Base-by-base conservation (phyloP, 2,797 vertebrate species). In the Toxotes lorentzi region DNA sequence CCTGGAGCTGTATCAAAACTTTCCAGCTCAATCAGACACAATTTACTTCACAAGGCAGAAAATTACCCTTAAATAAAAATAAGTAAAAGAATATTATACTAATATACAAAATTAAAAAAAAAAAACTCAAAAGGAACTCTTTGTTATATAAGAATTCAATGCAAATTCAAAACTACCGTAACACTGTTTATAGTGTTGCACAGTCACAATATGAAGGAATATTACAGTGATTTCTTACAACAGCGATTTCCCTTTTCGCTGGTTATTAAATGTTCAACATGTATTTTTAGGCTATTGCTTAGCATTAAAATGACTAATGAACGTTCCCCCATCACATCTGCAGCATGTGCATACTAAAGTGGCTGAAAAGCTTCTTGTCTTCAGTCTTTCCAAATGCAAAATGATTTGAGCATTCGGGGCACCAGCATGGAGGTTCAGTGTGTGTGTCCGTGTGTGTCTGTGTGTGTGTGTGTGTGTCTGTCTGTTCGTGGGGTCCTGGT, bases 1-100 rank as follows among this genome's bases (percentile, higher is more conserved):
- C 86, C 88, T 50, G 60, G 23, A 74, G 84, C 73, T 45, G 62
- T 23, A 43, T 78, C 70, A 54, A 68, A 90, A 79, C 81, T 86
- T 81, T 65, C 57, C 63, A 67, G 56, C 71, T 87, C 57, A 70
- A 65, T 51, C 45, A 74, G 56, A 80, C 34, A 73, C 78, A 85
- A 85, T 66, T 70, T 62, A 58, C 38, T 65, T 70, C 61, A 66
- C 24, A 35, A 69, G 35, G 76, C 60, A 54, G 45, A 72, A 41
- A 16, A 65, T 53, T 70, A 35, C 4, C 23, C 56, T 50, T 7
- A 32, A 71, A 34, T 34, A 43, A 41, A 51, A 16, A 34, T 30
- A 30, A 30, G 27, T 30, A 23, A 66, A n/a, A n/a, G n/a, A n/a
- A n/a, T n/a, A n/a, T n/a, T n/a, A n/a, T n/a, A n/a, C n/a, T n/a